Evolutionary conservation across 1,140 invertebrate species (phyloP), one percentile per base, ranked within the genome.

Genomic region (Drosophila erecta): DNA sequence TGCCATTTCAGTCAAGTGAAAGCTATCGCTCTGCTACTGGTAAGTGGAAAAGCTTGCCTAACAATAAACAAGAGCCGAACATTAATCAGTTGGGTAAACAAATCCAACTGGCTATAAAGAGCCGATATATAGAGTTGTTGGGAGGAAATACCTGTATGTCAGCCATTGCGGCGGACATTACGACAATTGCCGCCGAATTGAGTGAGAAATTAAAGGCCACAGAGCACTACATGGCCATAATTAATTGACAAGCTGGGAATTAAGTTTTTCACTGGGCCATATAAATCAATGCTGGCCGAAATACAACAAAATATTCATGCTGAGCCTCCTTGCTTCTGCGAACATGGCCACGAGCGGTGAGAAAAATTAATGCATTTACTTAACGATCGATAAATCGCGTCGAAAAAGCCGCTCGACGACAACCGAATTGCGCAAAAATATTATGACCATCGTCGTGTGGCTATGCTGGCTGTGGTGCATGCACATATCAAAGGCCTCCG

Each of bases 341-440:
- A 50, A 60, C 75, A 70, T 43, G 64, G 47, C 53, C 55, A 60
- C 67, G 47, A 59, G 46, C 51, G 56, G 51, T 67, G 56, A 64
- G 41, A 65, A 79, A 79, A 84, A 76, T 72, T 79, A 76, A 87
- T 87, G 78, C 74, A 81, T 79, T 81, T 70, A 73, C 57, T 71
- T 81, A 86, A 78, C 73, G 74, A 87, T 66, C 78, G 81, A 89
- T 89, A 79, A 86, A 77, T 81, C 58, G 64, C 73, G 49, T 43
- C 54, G 44, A 61, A 76, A 65, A 80, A 74, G 74, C 79, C 44
- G 65, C 51, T 44, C 72, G 83, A 87, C 83, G 84, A 89, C 83
- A 87, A 87, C 84, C 79, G 84, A 84, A 87, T 87, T 87, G 83
- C 83, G 84, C 84, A 87, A 87, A 87, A 87, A 87, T 87, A 89